Evolutionary conservation across 2,113 vertebrate genomes (phyloP).

Genomic region (Syngnathoides biaculeatus): DNA sequence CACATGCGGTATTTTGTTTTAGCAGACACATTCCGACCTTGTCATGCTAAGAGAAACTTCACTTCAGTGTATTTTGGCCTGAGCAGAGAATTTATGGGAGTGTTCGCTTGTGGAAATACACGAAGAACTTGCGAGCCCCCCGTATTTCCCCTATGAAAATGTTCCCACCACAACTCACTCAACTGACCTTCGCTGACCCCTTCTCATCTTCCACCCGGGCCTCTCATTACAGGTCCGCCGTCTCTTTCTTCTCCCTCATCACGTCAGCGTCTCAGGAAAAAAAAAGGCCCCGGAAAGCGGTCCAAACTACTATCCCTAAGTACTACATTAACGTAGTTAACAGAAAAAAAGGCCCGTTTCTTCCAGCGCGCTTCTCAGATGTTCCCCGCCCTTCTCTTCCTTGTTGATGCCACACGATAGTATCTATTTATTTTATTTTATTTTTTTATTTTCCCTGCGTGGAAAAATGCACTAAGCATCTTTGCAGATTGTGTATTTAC

Average conservation of each 20-base stretch:
- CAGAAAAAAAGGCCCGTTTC: neutral
- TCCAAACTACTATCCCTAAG: neutral
- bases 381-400: conserved; percentile 4
- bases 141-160: conserved; percentile 26
- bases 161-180: conserved; percentile 27
- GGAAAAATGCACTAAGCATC: too few relatives aligned
- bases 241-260: neutral
- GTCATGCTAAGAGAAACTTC: conserved; percentile 45
- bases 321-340: neutral
- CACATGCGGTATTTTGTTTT: neutral
- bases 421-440: too few relatives aligned
- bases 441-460: too few relatives aligned
- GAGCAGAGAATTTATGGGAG: conserved; percentile 41
- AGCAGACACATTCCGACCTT: neutral
- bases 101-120: conserved; percentile 47
- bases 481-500: too few relatives aligned
- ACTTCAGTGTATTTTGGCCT: conserved; percentile 48
- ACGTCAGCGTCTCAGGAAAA: neutral
- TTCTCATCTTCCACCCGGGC: conserved; percentile 15
- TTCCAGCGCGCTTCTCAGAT: conserved; percentile 6
- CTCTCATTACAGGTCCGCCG: conserved; percentile 18
- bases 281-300: neutral
- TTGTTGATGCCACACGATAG: neutral
- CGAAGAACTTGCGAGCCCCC: conserved; percentile 14
- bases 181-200: conserved; percentile 6